Evolutionary conservation across 2,113 vertebrate species (phyloP).

Genomic region (Trochalopteron elliotii): DNA sequence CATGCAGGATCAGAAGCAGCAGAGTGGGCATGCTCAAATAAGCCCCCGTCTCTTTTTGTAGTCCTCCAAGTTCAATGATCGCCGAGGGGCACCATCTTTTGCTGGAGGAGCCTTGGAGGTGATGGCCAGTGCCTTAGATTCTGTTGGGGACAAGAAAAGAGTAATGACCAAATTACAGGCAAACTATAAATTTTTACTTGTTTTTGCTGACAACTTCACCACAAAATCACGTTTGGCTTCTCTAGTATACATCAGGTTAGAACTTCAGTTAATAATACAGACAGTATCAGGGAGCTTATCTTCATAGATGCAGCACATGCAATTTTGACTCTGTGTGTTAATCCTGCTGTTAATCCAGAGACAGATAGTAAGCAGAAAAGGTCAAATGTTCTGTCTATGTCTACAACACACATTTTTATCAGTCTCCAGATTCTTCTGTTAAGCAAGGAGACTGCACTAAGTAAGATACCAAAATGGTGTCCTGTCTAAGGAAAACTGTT

Average conservation of each 20-base stretch:
- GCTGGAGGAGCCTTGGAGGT: slow-evolving; percentile 94
- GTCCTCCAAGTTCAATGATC: slow-evolving; percentile 98
- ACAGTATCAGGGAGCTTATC: neutral
- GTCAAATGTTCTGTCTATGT: neutral
- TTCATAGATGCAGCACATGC: neutral
- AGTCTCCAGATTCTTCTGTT: neutral
- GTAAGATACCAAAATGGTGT: neutral
- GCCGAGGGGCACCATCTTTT: slow-evolving; percentile 94
- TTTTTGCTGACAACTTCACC: neutral
- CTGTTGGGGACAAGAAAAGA: slow-evolving; percentile 71
- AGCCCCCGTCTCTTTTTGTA: slow-evolving; percentile 99
- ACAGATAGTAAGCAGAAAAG: neutral
- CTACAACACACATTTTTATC: neutral
- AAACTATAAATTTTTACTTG: neutral
- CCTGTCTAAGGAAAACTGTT: neutral
- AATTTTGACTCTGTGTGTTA: neutral
- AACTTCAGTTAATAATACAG: neutral
- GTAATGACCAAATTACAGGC: neutral
- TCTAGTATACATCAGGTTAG: neutral
- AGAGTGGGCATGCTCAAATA: slow-evolving; percentile 82
- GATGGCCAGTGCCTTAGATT: slow-evolving; percentile 95
- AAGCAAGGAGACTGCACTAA: neutral
- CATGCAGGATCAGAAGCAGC: slow-evolving; percentile 84
- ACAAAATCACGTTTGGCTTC: neutral
- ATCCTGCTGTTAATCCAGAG: neutral